Base-by-base conservation (phyloP, 2,888 invertebrate species). In the Microchrysa polita region DNA sequence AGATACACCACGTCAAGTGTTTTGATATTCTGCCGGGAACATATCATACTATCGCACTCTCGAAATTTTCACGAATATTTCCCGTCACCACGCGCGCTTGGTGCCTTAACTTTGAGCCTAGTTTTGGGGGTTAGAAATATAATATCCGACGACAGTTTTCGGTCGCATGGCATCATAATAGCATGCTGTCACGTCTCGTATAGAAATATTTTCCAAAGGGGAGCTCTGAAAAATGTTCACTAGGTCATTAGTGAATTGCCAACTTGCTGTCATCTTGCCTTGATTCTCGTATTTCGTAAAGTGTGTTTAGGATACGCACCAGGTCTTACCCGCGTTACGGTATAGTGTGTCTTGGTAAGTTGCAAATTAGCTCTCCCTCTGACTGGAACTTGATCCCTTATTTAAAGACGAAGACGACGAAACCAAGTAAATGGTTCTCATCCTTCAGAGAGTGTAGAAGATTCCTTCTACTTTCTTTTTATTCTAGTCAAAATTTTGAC, bases 181-280 rank as follows among this genome's bases (percentile, higher is more conserved):
- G n/a, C n/a, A n/a, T n/a, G n/a, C n/a, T 42, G 48, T 48, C 48
- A n/a, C 16, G 4, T 48, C 2, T 48, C 12, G 12, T 48, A 48
- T 12, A 48, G 16, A 5, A 48, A n/a, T 48, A 48, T 48, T 7
- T 12, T n/a, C 48, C 48, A 34, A 34, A 7, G 7, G 48, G 48
- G 48, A 48, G 12, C 12, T 12, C 48, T n/a, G 5, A 48, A 48
- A 48, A 48, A 48, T 48, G 48, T 48, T 48, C 48, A 48, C 48
- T 48, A 48, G 48, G 48, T 48, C 48, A 48, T 48, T 48, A 48
- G 48, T 48, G 16, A 48, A 48, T 48, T 48, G 48, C 48, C 48
- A 48, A 10, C 48, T 12, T 48, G 48, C 48, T 48, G 48, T n/a
- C 48, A 48, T 12, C 48, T n/a, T 12, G 14, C 10, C 48, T 12